Conservation (phyloP, 2,113 vertebrate genomes). For the Ellobius talpinus region DNA sequence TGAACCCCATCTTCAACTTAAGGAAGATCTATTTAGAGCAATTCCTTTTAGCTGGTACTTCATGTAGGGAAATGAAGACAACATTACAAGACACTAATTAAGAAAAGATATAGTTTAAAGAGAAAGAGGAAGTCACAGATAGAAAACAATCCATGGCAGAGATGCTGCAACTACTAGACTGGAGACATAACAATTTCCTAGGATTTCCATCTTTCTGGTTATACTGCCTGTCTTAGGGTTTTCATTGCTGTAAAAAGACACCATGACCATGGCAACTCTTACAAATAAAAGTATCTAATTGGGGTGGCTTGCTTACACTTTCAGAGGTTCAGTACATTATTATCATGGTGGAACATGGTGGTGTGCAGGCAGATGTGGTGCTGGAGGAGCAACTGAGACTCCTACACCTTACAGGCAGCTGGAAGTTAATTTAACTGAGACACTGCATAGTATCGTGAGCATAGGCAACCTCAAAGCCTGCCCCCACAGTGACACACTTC, state of each 20-base stretch:
- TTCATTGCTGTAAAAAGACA: neutral
- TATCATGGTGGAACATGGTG: neutral
- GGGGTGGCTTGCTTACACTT: neutral
- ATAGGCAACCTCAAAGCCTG: neutral
- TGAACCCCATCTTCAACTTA: neutral
- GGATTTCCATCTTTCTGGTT: too few species aligned
- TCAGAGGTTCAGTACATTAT: neutral
- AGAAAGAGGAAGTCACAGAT: neutral
- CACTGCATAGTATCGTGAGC: neutral
- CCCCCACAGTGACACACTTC: too few species aligned
- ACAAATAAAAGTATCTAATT: neutral
- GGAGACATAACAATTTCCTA: neutral
- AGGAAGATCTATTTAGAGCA: neutral
- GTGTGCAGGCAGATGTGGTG: neutral
- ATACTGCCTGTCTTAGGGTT: neutral
- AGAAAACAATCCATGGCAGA: neutral
- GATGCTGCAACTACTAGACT: neutral
- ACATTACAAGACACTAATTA: neutral
- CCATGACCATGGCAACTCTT: neutral
- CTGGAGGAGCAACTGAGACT: neutral
- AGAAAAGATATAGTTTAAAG: neutral
- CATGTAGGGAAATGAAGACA: neutral
- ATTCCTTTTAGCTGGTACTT: neutral
- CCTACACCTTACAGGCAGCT: neutral
- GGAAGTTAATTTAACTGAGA: neutral